Evolutionary conservation across 2,888 invertebrate species (phyloP), one percentile per base, ranked within the genome.

Genomic region (Clivina fossor): DNA sequence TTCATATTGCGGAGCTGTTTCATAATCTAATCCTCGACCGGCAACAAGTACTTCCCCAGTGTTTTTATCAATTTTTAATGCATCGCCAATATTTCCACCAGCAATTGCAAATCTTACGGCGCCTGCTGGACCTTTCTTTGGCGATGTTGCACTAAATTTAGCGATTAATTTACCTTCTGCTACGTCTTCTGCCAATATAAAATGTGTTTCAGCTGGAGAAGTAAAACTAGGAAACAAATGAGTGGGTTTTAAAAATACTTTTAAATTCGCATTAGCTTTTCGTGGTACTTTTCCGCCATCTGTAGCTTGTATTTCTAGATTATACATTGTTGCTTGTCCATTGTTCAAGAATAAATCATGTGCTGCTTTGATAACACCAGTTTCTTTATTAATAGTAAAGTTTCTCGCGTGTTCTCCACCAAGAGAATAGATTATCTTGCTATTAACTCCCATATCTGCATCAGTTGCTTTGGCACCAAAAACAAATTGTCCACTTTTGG

Each of bases 41-140:
- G 89, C 86, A 2, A 94, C 84, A 54, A 85, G 81, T 9, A 94
- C 82, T 72, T 90, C 88, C 1, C 94, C 94, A 24, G 84, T 86
- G 50, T 82, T 82, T 20, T 83, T 74, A 71, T 93, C 90, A 58
- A 94, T 86, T 67, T 81, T 81, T 33, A 93, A 78, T n/a, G 92
- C 89, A 66, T 91, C 88, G 0, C 90, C 92, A 2, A 91, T 82
- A 70, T 95, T 96, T 3, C 96, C 96, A n/a, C 95, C 96, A 7
- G 93, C 94, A 59, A 96, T 89, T 20, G 86, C 84, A 68, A 89
- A 96, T 58, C 83, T 79, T 56, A 93, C 76, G 63, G 82, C 80
- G 7, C 85, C 86, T 3, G 80, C 77, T 0, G 84, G 75, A 0
- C 88, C 89, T 59, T 82, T 82, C 69, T 93, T 92, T 0, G 92